A percentile compares a stretch with the other conserved stretches of the same genome.
These are phyloP conservation scores for Unio delphinus DNA, from an alignment of 2,888 invertebrate species.

Conservation along the genomic window DNA sequence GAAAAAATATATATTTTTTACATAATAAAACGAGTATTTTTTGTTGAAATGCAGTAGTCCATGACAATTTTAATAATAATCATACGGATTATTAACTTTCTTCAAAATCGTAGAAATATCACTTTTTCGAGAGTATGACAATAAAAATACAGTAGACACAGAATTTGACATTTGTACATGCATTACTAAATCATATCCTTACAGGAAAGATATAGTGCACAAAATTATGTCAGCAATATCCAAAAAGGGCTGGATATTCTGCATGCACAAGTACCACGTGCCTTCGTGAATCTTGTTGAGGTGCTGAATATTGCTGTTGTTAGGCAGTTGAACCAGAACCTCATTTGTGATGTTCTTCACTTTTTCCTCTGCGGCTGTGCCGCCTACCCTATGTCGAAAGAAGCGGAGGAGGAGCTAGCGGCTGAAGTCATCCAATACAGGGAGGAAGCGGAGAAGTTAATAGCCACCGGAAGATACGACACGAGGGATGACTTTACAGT, in stretches of 20 bases:
- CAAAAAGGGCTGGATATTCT: slow-evolving; percentile 61
- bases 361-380: slow-evolving; percentile 52
- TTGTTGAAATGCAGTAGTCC: no score
- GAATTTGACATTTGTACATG: no score
- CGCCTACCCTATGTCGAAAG: slow-evolving; percentile 42
- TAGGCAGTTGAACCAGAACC: slow-evolving; percentile 41
- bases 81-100: no score
- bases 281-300: slow-evolving; percentile 67
- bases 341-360: slow-evolving; percentile 49
- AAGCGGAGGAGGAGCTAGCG: slow-evolving; percentile 29
- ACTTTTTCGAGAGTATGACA: no score
- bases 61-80: no score
- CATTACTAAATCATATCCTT: slow-evolving; percentile 4
- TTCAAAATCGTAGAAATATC: no score
- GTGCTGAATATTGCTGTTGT: slow-evolving; percentile 62
- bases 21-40: no score
- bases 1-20: no score
- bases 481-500: slow-evolving; percentile 67
- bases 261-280: slow-evolving; percentile 60
- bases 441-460: slow-evolving; percentile 37
- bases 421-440: slow-evolving; percentile 48
- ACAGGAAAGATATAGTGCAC: slow-evolving; percentile 33
- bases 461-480: slow-evolving; percentile 62
- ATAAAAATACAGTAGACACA: no score
- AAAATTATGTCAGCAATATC: slow-evolving; percentile 49